Evolutionary conservation across 2,797 vertebrate genomes (phyloP), one percentile per base, ranked within the genome.

Genomic region (Agapornis canus): DNA sequence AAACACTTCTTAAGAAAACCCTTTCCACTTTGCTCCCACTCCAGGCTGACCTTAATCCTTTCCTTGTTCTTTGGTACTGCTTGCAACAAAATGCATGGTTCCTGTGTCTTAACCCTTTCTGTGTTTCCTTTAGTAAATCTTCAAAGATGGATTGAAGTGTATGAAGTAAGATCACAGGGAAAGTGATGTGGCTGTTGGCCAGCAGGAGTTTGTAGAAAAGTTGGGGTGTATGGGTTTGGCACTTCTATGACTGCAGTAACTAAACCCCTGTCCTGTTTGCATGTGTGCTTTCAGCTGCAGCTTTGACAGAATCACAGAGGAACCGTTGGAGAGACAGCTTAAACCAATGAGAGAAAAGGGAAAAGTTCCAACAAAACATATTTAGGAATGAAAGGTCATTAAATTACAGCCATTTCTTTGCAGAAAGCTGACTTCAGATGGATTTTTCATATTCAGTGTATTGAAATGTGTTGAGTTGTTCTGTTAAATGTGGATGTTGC

Each of bases 181-280:
- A 68, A 82, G 80, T n/a, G 52, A 26, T 45, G 17, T 43, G 66
- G 61, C 56, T 82, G 39, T 25, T 3, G 13, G 69, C 14, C 83
- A 77, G 60, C 39, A 13, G 43, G 6, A 5, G 60, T 56, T 11
- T 60, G 42, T 75, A 85, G 69, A 29, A 43, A 57, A 84, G 63
- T 57, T 90, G 76, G 2, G 13, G 71, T 95, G 68, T 8, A 57
- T 83, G 86, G 11, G 63, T 90, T 90, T 65, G 57, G 45, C 57
- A 90, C 32, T 54, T 45, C 45, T 7, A 3, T 17, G 81, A 7
- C 57, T 83, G 78, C 13, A 71, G 75, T 32, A 6, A 63, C 27
- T 2, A 32, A 89, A 89, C 70, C 76, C 86, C 49, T 47, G 48
- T 23, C 5, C 49, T 42, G 42, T 52, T 64, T 81, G 76, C 64